Evolutionary conservation across 2,888 invertebrate species (phyloP).

Genomic region (Pollenia griseotomentosa): DNA sequence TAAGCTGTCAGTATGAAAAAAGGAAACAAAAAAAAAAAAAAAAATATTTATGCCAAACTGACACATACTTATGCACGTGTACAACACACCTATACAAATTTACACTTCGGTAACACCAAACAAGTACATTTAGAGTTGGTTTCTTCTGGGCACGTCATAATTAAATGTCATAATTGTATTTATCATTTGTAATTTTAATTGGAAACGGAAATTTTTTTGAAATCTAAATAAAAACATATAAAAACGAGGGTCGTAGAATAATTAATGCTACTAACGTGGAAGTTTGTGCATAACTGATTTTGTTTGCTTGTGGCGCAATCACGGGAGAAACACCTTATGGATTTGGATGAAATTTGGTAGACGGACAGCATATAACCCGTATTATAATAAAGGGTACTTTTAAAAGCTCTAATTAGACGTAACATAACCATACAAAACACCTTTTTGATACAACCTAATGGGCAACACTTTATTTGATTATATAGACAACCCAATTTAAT

Average conservation of each 20-base stretch:
- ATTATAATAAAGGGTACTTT: too few relatives aligned
- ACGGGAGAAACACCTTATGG: too few relatives aligned
- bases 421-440: too few relatives aligned
- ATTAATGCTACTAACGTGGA: too few relatives aligned
- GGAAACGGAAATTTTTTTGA: slow-evolving; percentile 34
- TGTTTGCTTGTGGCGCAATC: too few relatives aligned
- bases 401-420: too few relatives aligned
- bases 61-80: neutral
- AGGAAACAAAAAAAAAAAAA: slow-evolving; percentile 1
- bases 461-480: too few relatives aligned
- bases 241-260: neutral
- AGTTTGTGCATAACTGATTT: too few relatives aligned
- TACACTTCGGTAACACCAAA: neutral
- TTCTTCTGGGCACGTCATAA: slow-evolving; percentile 25
- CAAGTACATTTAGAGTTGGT: neutral
- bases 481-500: too few relatives aligned
- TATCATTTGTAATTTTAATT: slow-evolving; percentile 49
- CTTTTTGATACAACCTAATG: too few relatives aligned
- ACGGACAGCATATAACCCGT: too few relatives aligned
- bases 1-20: slow-evolving; percentile 6
- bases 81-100: neutral
- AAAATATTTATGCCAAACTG: neutral
- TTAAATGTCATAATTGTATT: slow-evolving; percentile 58
- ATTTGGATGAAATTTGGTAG: too few relatives aligned
- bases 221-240: neutral